Evolutionary conservation across 2,113 vertebrate genomes (phyloP), one percentile per base, ranked within the genome.

Genomic region (Pterophyllum scalare): DNA sequence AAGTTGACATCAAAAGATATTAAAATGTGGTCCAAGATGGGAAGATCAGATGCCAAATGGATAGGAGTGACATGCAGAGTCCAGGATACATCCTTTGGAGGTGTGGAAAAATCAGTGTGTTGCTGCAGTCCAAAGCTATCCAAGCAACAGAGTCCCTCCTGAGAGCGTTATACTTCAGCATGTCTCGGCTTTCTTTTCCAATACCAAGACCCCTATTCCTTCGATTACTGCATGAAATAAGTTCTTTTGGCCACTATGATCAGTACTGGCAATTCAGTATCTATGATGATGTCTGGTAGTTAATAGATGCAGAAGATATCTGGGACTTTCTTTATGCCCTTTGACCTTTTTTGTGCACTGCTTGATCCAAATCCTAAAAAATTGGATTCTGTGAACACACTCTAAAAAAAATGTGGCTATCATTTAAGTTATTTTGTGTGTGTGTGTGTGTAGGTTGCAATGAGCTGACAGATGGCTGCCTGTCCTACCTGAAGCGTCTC

Each of bases 401-500:
- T 6, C 31, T 33, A 3, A 46, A 46, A 46, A 46, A 49, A 49
- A 14, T 49, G 46, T 49, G 46, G 2, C 1, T 3, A 5, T 49
- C 46, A 15, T 17, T 67, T 20, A 52, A 7, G 15, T 52, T 2
- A 13, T 19, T 7, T 54, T 24, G 3, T 6, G 40, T 70, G 58
- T 74, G 46, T 70, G 2, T 79, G 20, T 81, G 5, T 83, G 19
- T 82, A 99, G 98, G 98, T 83, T 99, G 98, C 91, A 97, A 96
- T 94, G 97, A 97, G 88, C 92, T 99, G 94, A 99, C 98, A 2
- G 98, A 99, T 74, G 94, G 96, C 91, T 98, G 98, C 88, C 95
- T 99, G 89, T 92, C 96, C 31, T 99, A 97, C 93, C 95, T 99
- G 85, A 97, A 98, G 90, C 97, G 98, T 15, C 96, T 98, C 59